Base-by-base conservation (phyloP, 2,113 vertebrate genomes). In the Gopherus flavomarginatus region DNA sequence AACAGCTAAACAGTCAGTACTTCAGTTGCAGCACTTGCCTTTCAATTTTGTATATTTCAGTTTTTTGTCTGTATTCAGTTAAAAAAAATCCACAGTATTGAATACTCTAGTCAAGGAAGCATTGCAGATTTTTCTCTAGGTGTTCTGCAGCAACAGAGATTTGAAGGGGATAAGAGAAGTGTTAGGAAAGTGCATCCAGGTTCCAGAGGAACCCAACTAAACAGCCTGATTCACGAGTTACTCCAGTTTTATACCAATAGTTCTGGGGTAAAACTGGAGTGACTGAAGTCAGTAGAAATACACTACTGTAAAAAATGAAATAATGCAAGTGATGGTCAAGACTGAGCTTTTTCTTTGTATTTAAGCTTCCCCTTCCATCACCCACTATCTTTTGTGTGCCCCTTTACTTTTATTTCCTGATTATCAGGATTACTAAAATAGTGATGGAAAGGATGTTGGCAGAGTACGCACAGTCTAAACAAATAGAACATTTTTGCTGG, bases 51-150 rank as follows among this genome's bases (percentile, higher is more conserved):
- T 79, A 0, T 83, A 42, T 92, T 90, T 88, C 16, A 57, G 14
- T 26, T 21, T 49, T 65, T 1, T 31, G 29, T 12, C 52, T 78
- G 11, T 21, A 47, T 21, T 54, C 53, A 26, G 77, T 91, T 38
- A 6, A 19, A 7, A 21, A 3, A 38, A 38, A 22, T n/a, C 8
- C 0, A 2, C n/a, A 11, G 35, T 56, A 38, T 29, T 21, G n/a
- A 81, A 29, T 54, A n/a, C 26, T 65, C 90, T 31, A 31, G 50
- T 47, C 0, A 1, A 35, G 14, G 31, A 75, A 81, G 47, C 1
- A 0, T 21, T 44, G 21, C 14, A 4, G 11, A 6, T 21, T 35
- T n/a, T 81, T 52, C 21, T 59, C 35, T 31, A 6, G 1, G 2
- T 19, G 3, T 49, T n/a, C 54, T 65, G 10, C 38, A 69, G 3